Conservation (phyloP, 2,888 invertebrate species). For the Dinocampus coccinellae region DNA sequence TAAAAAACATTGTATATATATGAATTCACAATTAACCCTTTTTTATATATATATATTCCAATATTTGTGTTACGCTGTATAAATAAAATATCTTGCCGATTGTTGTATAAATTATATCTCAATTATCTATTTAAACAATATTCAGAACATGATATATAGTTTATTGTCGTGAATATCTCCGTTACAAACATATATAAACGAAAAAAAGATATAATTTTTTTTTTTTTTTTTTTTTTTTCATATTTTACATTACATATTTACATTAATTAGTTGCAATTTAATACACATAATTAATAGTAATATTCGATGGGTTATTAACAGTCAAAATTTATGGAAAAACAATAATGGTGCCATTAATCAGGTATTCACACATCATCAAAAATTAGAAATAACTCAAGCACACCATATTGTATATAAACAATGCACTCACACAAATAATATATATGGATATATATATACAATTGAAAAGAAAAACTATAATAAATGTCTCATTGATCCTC, state of each 20-base stretch:
- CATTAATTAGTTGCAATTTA: too few species aligned
- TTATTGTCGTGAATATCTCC: neutral
- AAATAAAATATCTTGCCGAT: neutral
- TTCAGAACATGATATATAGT: neutral
- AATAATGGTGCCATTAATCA: neutral
- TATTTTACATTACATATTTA: too few species aligned
- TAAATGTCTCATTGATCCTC: constrained; percentile 27
- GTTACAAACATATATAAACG: neutral
- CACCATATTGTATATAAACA: neutral
- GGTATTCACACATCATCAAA: neutral
- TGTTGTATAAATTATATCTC: neutral
- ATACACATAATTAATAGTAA: neutral
- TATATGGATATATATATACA: constrained; percentile 30
- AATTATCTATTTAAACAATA: neutral
- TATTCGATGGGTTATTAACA: neutral
- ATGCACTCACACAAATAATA: neutral
- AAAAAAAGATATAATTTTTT: neutral
- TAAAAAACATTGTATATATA: neutral
- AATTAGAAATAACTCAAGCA: neutral
- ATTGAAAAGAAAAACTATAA: constrained; percentile 36
- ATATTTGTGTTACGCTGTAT: neutral
- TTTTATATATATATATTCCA: neutral
- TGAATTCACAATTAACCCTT: neutral
- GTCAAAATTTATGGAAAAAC: neutral
- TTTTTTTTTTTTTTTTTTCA: neutral